Evolutionary conservation across 2,797 vertebrate genomes (phyloP), one percentile per base, ranked within the genome.

Genomic region (Borostomias antarcticus): DNA sequence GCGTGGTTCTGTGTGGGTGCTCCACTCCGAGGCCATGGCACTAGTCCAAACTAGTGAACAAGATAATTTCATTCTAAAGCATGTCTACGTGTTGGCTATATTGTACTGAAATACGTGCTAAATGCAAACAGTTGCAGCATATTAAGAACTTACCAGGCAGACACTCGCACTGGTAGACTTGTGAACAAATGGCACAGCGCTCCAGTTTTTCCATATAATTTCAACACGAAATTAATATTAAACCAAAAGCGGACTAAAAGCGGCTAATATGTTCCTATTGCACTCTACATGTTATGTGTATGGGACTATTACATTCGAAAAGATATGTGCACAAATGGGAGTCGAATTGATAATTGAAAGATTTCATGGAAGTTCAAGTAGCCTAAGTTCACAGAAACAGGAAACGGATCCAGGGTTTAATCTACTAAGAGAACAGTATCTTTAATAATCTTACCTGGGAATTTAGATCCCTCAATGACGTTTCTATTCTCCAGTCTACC

Each of bases 401-500:
- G 40, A 17, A 17, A 45, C 40, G 6, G 40, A n/a, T n/a, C n/a
- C 15, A 3, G 40, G 4, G 40, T n/a, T 45, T 37, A 15, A 17
- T 17, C 15, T 15, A n/a, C n/a, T 40, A 15, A 40, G 11, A 15
- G 11, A 40, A 45, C 40, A 15, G 1, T n/a, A 15, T 17, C 2
- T 51, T 51, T 51, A 51, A 51, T 51, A 8, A 23, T 5, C 48
- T 21, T 51, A 51, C 48, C 48, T 51, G 48, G 48, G 48, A 21
- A 10, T 25, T 10, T 25, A 21, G 10, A 23, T 51, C 19, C 48
- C 48, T 25, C 10, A 11, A 11, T 51, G 48, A 51, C 19, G 48
- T 9, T 1, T 51, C 23, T 51, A 3, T 11, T 51, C 48, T 51
- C 23, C 23, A 21, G 35, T 37, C 35, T 37, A 37, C 50, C 9